Base-by-base conservation (phyloP, 2,888 invertebrate species). In the Habroteleia sp. region DNA sequence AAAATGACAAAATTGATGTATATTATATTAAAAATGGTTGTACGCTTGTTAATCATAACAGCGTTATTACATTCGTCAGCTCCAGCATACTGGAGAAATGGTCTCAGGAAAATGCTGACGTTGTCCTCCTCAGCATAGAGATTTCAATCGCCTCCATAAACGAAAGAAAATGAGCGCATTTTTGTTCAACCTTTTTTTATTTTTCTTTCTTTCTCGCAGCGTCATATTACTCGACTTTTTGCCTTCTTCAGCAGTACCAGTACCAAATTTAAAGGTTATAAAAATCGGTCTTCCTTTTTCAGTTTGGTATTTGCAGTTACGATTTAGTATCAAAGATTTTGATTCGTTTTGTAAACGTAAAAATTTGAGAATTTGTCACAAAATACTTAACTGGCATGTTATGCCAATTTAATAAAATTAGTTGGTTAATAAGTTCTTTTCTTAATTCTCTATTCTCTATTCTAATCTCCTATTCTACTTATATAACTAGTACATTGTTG, bases 121-220 rank as follows among this genome's bases (percentile, higher is more conserved):
- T 46, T 35, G 46, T 35, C 25, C 46, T 46, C 17, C 33, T 48
- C 23, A 7, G 33, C 48, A 23, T 48, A n/a, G 41, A 27, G 27
- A 60, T 46, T 44, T 60, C 60, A 60, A 46, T 46, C 27, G 37
- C 17, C 46, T 46, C 27, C 46, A 60, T 60, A 46, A 60, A 60
- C 42, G 60, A 16, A 44, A 44, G 29, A 35, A 33, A 60, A 46
- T 31, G 31, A 17, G 52, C 14, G 60, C 37, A 35, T 46, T 46
- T 60, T 27, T 46, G 60, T 44, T 46, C 13, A 60, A 60, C 14
- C 35, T 44, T 37, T 60, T 35, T 35, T 48, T n/a, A 8, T 35
- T 50, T 23, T 41, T 41, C 16, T 20, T 17, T 46, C 7, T 31
- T 8, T 31, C 56, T 7, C 25, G 13, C 41, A 31, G 31, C 58